phyloP scores from a whole-genome alignment of 1,140 invertebrate genomes.

The Drosophila sproati region DNA sequence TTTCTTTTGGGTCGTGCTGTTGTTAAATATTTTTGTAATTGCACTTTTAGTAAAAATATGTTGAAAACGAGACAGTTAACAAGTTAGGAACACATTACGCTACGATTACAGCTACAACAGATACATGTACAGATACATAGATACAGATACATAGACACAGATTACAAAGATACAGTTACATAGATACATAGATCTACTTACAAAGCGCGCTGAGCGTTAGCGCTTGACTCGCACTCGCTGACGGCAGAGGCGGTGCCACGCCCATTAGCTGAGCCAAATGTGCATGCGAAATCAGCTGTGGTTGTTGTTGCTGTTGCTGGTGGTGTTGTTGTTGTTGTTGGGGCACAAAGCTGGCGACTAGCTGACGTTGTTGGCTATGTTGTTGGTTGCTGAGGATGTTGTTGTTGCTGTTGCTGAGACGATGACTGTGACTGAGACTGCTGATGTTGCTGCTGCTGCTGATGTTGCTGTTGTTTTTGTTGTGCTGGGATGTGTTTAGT shows the following conservation, averaged over 20 bases:
- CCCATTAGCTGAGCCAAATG: slow-evolving; percentile 72
- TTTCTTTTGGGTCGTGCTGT: slow-evolving; percentile 13
- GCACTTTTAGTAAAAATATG: slow-evolving; percentile 1
- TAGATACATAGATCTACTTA: slow-evolving; percentile 61
- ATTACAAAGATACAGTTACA: slow-evolving; percentile 9
- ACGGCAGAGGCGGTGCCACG: slow-evolving; percentile 56
- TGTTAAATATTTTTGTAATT: not conserved
- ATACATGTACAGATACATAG: not conserved
- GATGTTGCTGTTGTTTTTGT: slow-evolving; percentile 32
- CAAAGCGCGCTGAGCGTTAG: slow-evolving; percentile 70
- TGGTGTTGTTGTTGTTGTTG: slow-evolving; percentile 17
- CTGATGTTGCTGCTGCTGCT: slow-evolving; percentile 38
- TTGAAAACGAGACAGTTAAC: slow-evolving; percentile 19
- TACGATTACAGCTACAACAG: too few species aligned
- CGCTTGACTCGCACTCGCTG: slow-evolving; percentile 41
- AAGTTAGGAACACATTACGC: not conserved
- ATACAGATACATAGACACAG: slow-evolving; percentile 9
- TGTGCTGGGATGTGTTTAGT: slow-evolving; percentile 84
- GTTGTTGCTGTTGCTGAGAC: slow-evolving; percentile 16
- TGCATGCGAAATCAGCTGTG: slow-evolving; percentile 39
- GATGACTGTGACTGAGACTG: slow-evolving; percentile 27
- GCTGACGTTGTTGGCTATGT: slow-evolving; percentile 6
- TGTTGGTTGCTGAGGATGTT: slow-evolving; percentile 9
- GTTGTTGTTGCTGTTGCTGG: slow-evolving; percentile 11
- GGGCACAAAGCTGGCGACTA: not conserved